A percentile compares a stretch with the other conserved stretches of the same genome.
phyloP scores from a whole-genome alignment of 2,797 vertebrate species.

The Agapornis canus region DNA sequence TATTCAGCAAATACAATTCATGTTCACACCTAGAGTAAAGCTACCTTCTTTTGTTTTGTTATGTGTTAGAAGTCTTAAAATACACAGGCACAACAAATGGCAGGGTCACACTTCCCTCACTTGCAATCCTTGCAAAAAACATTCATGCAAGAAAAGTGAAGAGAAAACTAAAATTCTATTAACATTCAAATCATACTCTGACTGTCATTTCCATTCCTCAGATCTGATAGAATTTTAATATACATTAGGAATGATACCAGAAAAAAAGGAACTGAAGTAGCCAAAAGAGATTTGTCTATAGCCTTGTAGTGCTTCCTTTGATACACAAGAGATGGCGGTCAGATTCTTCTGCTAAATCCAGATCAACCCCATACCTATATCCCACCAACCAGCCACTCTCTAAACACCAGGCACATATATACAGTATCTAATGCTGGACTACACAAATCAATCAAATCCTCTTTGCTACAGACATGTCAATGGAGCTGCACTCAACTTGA shows the following conservation, averaged over 20 bases:
- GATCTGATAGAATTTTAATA: slow-evolving; percentile 52
- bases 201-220: slow-evolving; percentile 36
- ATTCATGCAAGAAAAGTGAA: slow-evolving; percentile 5
- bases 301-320: background rate
- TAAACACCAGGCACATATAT: background rate
- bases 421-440: background rate
- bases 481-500: background rate
- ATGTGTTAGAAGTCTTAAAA: slow-evolving; percentile 51
- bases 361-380: background rate
- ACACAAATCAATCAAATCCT: background rate
- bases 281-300: background rate
- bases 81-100: slow-evolving; percentile 26
- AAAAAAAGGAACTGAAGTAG: slow-evolving; percentile 1
- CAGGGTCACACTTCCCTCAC: background rate
- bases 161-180: slow-evolving; percentile 40
- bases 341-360: background rate
- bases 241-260: background rate
- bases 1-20: slow-evolving; percentile 67
- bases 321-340: background rate
- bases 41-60: slow-evolving; percentile 52
- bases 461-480: background rate
- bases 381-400: background rate
- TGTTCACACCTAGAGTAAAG: slow-evolving; percentile 52
- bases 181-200: slow-evolving; percentile 42
- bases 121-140: slow-evolving; percentile 33